phyloP scores from a whole-genome alignment of 35 echinoderm and acorn worm species.

The Nesometra sesokonis region DNA sequence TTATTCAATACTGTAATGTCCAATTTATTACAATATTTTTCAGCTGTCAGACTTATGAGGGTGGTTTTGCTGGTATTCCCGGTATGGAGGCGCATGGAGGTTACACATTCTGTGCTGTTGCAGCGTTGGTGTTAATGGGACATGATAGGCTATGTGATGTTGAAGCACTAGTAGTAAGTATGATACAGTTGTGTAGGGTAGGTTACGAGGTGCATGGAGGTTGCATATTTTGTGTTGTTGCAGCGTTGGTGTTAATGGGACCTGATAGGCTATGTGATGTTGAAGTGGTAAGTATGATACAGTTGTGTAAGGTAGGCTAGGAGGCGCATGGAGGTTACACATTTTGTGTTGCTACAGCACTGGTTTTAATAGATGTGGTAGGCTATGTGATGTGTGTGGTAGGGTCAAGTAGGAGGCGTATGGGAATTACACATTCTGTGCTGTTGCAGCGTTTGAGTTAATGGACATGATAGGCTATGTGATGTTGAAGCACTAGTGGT shows the following conservation, averaged over 20 bases:
- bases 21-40: not conserved
- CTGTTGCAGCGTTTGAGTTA: constrained; percentile 71
- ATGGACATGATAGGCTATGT: constrained; percentile 88
- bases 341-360: constrained; percentile 78
- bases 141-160: constrained; percentile 92
- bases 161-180: constrained; percentile 67
- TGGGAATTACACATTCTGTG: constrained; percentile 91
- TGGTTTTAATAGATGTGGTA: constrained; percentile 87
- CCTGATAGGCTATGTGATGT: constrained; percentile 89
- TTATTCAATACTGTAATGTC: too few relatives aligned
- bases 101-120: constrained; percentile 92
- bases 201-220: constrained; percentile 98
- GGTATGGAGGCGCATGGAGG: constrained; percentile 98
- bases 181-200: too few relatives aligned
- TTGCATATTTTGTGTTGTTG: constrained; percentile 86
- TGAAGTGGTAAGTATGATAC: too few relatives aligned
- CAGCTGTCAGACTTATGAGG: constrained; percentile 95
- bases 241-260: constrained; percentile 72
- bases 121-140: constrained; percentile 72
- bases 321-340: constrained; percentile 98
- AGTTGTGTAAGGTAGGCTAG: too few relatives aligned
- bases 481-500: constrained; percentile 70
- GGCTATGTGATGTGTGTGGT: constrained; percentile 86
- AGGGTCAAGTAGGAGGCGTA: too few relatives aligned
- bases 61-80: constrained; percentile 79